phyloP scores from a whole-genome alignment of 2,113 vertebrate species.

The Pelmatolapia mariae region DNA sequence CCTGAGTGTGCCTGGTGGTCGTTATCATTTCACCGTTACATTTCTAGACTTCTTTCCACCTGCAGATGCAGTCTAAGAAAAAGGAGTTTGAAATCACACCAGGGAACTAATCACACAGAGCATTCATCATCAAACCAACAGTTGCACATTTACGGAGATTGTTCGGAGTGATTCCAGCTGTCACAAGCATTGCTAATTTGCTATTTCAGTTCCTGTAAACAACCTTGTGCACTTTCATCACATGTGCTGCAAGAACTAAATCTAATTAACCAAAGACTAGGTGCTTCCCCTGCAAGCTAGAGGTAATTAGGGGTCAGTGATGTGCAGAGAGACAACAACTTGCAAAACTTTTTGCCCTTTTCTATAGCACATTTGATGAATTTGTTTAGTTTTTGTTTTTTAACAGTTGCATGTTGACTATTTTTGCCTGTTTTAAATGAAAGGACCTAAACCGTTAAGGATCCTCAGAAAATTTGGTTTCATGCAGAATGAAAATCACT shows the following conservation, averaged over 20 bases:
- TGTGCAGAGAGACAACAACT: background rate
- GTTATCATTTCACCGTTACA: background rate
- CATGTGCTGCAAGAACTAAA: background rate
- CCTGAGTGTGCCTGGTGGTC: background rate
- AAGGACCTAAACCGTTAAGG: fast-evolving
- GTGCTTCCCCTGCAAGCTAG: background rate
- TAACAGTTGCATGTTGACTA: background rate
- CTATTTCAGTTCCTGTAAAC: background rate
- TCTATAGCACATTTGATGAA: background rate
- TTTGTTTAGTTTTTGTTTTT: background rate
- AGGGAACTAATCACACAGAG: background rate
- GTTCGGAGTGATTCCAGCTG: background rate
- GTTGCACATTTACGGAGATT: background rate
- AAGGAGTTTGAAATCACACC: background rate
- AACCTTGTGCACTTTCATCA: background rate
- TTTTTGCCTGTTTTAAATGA: background rate
- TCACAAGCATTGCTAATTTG: background rate
- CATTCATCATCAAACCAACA: background rate
- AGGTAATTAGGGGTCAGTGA: background rate
- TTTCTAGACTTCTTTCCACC: background rate
- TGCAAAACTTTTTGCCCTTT: background rate
- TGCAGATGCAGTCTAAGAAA: background rate
- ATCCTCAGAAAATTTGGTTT: background rate
- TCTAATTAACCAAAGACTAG: constrained; percentile 5
- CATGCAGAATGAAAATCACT: background rate